phyloP scores from a whole-genome alignment of 2,797 vertebrate genomes.

The Sebastes hubbsi region DNA sequence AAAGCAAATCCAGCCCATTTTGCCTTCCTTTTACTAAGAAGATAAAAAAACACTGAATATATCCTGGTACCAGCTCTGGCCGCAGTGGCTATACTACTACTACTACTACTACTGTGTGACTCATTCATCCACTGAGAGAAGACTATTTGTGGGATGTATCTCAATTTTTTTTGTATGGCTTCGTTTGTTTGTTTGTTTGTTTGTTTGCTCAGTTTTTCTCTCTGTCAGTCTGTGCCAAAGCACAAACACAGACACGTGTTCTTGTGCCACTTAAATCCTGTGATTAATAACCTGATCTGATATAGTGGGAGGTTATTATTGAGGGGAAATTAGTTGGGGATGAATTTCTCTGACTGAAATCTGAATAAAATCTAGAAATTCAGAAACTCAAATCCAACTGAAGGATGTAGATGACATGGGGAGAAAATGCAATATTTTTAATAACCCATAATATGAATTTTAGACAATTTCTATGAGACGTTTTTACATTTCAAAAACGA shows the following conservation, averaged over 20 bases:
- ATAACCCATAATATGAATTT: not conserved
- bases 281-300: constrained; percentile 64
- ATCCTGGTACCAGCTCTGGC: constrained; percentile 75
- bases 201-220: constrained; percentile 58
- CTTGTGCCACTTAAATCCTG: constrained; percentile 76
- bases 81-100: constrained; percentile 55
- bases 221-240: constrained; percentile 82
- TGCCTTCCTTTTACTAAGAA: constrained; percentile 75
- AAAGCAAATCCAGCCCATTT: constrained; percentile 65
- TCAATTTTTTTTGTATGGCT: constrained; percentile 61
- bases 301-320: constrained; percentile 11
- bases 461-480: not conserved
- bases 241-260: constrained; percentile 78
- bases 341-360: constrained; percentile 43
- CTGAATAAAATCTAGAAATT: constrained; percentile 28
- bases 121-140: constrained; percentile 68
- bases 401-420: constrained; percentile 7
- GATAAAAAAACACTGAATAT: constrained; percentile 42
- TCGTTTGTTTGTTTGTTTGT: constrained; percentile 63
- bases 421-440: constrained; percentile 1
- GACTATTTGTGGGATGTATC: constrained; percentile 75
- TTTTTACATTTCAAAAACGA: constrained; percentile 27
- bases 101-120: constrained; percentile 51
- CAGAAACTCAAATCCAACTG: constrained; percentile 63
- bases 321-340: constrained; percentile 20